Evolutionary conservation across 2,113 vertebrate genomes (phyloP), one percentile per base, ranked within the genome.

Genomic region (Puffinus mauretanicus): DNA sequence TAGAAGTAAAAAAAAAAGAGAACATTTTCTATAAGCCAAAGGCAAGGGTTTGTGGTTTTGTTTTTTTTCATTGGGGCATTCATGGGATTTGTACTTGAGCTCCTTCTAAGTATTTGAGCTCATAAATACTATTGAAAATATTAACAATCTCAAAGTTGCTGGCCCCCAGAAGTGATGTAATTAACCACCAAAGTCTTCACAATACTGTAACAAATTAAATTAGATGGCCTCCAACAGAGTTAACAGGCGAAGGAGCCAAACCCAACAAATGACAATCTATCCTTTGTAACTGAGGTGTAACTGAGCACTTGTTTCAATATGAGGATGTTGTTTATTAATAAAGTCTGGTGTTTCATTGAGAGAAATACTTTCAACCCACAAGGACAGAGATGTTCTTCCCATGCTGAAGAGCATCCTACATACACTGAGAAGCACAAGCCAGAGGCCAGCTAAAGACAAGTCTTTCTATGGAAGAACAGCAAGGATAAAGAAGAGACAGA

Each of bases 401-500:
- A 19, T 38, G 71, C 29, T 75, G 69, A 73, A 54, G 72, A 46
- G 13, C 51, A 93, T 47, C 34, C 54, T 60, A 60, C 27, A 26
- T 7, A 65, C 26, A 17, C 30, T 5, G 7, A 32, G 19, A 87
- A 82, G 78, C 61, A 92, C 6, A 25, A 61, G 27, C 51, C 79
- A 89, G 20, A 78, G 27, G 30, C 44, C 82, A 75, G 57, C 57
- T 70, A n/a, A 72, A 91, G 46, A 60, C 58, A 84, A 10, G 12
- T 60, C 47, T 7, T 24, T 34, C 22, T 42, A 82, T 25, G 12
- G 42, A 94, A 96, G 84, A 78, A 54, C 10, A 18, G 80, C 64
- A 92, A 86, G 94, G 80, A 91, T 87, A 57, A 94, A 25, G 77
- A 75, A 40, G 72, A 94, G n/a, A 70, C 34, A 93, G 92, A 47